A percentile compares a stretch with the other conserved stretches of the same genome.
Conservation (phyloP, 2,888 invertebrate species). For the Pollenia labialis region DNA sequence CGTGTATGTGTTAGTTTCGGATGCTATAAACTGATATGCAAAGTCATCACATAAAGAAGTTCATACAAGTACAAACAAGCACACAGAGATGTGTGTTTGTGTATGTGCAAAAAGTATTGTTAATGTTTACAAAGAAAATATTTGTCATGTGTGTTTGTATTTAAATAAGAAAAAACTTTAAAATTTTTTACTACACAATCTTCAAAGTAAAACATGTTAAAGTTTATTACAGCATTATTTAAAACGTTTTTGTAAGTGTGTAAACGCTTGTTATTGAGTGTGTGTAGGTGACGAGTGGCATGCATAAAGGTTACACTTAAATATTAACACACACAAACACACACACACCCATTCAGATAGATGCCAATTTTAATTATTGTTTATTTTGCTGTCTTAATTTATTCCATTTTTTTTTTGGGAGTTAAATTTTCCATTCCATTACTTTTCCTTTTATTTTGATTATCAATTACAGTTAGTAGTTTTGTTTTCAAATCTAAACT, state of each 20-base stretch:
- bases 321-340: background rate
- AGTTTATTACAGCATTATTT: conserved; percentile 22
- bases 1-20: conserved; percentile 12
- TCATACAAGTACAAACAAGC: conserved; percentile 24
- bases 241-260: background rate
- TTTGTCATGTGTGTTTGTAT: conserved; percentile 43
- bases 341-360: background rate
- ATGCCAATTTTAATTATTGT: conserved; percentile 44
- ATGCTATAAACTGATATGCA: conserved; percentile 53
- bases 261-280: background rate
- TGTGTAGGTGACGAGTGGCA: conserved; percentile 2
- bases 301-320: background rate
- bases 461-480: conserved; percentile 13
- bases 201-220: conserved; percentile 44
- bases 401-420: background rate
- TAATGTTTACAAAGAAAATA: conserved; percentile 51
- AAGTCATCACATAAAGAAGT: conserved; percentile 67
- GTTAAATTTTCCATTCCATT: background rate
- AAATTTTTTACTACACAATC: conserved; percentile 27
- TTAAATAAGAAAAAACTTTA: conserved; percentile 12
- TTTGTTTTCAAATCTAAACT: conserved; percentile 9
- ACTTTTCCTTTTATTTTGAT: conserved; percentile 12
- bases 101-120: conserved; percentile 26
- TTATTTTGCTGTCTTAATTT: background rate
- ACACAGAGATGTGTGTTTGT: background rate